These are phyloP conservation scores for Neodon shergylaensis DNA, from an alignment of 2,113 vertebrate species.

Conservation along the genomic window DNA sequence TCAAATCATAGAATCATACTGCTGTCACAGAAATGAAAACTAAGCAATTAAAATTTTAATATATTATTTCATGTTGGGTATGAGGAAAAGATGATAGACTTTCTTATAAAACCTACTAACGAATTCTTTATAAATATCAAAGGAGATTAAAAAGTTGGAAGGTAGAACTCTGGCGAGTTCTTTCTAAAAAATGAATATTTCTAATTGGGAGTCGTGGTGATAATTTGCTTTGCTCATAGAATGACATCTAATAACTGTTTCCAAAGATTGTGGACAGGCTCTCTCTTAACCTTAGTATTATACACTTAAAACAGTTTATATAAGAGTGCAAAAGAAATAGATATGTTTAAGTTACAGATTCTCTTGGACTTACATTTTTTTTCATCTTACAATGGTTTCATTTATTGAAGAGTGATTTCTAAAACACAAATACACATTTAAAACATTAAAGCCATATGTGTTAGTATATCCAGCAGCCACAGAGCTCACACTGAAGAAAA, in stretches of 20 bases:
- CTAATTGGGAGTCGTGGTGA: not conserved
- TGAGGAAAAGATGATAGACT: slow-evolving; percentile 8
- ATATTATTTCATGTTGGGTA: slow-evolving; percentile 17
- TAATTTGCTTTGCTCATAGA: slow-evolving; percentile 30
- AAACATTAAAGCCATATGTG: not conserved
- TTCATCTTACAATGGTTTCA: not conserved
- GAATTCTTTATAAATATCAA: slow-evolving; percentile 34
- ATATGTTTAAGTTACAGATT: not conserved
- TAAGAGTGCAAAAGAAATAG: not conserved
- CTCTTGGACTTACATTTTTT: not conserved
- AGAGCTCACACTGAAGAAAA: not conserved
- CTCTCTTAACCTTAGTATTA: slow-evolving; percentile 22
- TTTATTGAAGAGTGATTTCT: not conserved
- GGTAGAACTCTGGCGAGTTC: not conserved
- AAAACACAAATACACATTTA: not conserved
- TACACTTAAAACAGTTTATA: not conserved
- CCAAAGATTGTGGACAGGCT: not conserved
- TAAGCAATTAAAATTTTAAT: not conserved
- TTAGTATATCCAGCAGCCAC: not conserved
- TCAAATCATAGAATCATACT: not conserved
- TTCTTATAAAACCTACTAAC: not conserved
- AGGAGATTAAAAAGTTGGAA: slow-evolving; percentile 4
- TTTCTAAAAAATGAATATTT: slow-evolving; percentile 18
- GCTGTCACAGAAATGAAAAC: slow-evolving; percentile 53
- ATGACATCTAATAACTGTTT: slow-evolving; percentile 26